These are phyloP conservation scores for Lamellibrachia luymesi DNA, from an alignment of 1,140 invertebrate species.

Conservation along the genomic window DNA sequence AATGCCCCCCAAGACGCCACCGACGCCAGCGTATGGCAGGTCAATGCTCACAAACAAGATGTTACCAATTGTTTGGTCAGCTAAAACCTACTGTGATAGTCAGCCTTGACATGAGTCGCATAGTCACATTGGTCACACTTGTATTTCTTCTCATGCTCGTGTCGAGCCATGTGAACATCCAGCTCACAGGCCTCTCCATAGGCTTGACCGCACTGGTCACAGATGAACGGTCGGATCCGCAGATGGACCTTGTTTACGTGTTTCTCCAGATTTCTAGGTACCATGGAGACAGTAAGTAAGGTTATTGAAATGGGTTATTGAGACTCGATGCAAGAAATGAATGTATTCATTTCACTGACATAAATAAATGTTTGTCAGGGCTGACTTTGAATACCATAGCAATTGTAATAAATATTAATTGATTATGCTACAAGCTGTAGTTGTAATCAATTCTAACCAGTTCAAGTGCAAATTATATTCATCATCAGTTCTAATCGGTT, in stretches of 20 bases:
- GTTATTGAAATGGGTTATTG: no score
- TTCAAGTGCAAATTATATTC: no score
- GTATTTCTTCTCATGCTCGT: constrained; percentile 29
- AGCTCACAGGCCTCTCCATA: constrained; percentile 37
- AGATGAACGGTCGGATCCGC: constrained; percentile 39
- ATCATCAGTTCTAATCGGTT: no score
- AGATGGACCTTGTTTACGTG: constrained; percentile 41
- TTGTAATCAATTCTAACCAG: no score
- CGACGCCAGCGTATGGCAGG: no score
- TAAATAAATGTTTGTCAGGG: no score
- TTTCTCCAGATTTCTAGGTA: constrained; percentile 34
- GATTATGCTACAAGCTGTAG: no score
- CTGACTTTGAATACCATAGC: no score
- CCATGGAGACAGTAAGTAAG: not conserved
- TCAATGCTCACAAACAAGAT: not conserved
- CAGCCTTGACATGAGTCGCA: constrained; percentile 35
- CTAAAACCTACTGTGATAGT: constrained; percentile 34
- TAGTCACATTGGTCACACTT: constrained; percentile 39
- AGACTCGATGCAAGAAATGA: no score
- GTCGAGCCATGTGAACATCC: constrained; percentile 35
- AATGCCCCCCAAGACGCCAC: no score
- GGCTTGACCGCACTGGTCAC: constrained; percentile 39
- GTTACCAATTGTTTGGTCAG: not conserved
- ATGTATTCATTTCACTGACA: no score
- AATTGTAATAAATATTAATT: no score